Base-by-base conservation (phyloP, 2,888 invertebrate species). In the Vanessa cardui region DNA sequence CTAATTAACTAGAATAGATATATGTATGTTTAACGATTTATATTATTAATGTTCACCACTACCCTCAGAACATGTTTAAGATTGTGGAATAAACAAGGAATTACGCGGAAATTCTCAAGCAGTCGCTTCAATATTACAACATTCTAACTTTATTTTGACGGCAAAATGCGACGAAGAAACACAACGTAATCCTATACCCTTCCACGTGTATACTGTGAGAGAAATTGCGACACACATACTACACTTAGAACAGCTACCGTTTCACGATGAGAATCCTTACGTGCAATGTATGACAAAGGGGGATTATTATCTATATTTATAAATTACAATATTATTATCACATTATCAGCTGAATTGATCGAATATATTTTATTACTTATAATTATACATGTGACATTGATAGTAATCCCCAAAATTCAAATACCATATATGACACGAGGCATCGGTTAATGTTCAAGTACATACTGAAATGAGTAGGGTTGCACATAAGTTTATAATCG, bases 401-500 rank as follows among this genome's bases (percentile, higher is more conserved):
- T n/a, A n/a, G n/a, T n/a, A 49, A 9, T 9, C 6, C 20, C 9
- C 18, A 6, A 9, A 18, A 49, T 20, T 49, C 18, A 18, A 52
- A 26, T 26, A 26, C 0, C 8, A 33, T 39, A 39, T n/a, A 39
- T 39, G 18, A 33, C 56, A 9, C 8, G 39, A 56, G 33, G 26
- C 16, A 31, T 52, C 6, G 18, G 2, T 9, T 15, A 26, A 18
- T 33, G 39, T 12, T 33, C 1, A 33, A 33, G 9, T 33, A 39
- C 18, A 18, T 39, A n/a, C 33, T 56, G 33, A 56, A 56, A 56
- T 39, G 52, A 52, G 21, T 26, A 62, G 58, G 64, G 63, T 64
- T 61, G 46, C 67, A 60, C 31, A 46, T 52, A 58, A 62, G 62
- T 64, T 64, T 67, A 54, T 61, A 71, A 72, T 64, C 58, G 59